Conservation (phyloP, 2,113 vertebrate species). For the Perccottus glenii region DNA sequence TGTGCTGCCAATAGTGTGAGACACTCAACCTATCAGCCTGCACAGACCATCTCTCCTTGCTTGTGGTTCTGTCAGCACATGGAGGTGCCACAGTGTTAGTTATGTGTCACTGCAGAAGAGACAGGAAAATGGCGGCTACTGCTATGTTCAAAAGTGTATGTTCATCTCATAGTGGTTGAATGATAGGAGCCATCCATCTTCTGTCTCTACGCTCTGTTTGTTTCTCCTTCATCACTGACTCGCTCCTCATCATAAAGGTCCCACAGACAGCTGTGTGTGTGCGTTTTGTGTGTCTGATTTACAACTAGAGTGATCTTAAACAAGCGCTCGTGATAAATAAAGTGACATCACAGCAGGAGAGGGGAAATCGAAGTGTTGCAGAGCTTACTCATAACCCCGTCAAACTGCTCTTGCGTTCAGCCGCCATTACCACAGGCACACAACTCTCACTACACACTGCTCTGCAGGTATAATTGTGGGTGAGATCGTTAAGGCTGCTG, state of each 20-base stretch:
- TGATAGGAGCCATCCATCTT: conserved; percentile 62
- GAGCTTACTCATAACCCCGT: conserved; percentile 58
- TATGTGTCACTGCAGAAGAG: conserved; percentile 46
- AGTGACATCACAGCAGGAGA: conserved; percentile 68
- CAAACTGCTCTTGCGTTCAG: conserved; percentile 31
- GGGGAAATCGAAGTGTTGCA: conserved; percentile 65
- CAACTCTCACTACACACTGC: conserved; percentile 8
- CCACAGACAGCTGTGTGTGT: conserved; percentile 38
- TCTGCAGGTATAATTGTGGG: conserved; percentile 64
- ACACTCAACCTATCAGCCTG: conserved; percentile 38
- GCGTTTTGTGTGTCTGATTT: conserved; percentile 51
- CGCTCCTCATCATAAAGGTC: conserved; percentile 55
- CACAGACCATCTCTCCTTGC: conserved; percentile 20
- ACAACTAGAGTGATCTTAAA: conserved; percentile 50
- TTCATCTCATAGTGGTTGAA: conserved; percentile 55
- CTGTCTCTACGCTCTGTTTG: conserved; percentile 55
- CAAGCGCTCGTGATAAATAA: conserved; percentile 63
- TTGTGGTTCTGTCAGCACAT: conserved; percentile 34
- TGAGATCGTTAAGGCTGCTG: conserved; percentile 54
- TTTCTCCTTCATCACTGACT: conserved; percentile 56
- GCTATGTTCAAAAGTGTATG: conserved; percentile 29
- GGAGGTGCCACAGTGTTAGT: conserved; percentile 45
- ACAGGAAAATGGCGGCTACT: conserved; percentile 40
- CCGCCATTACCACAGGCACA: conserved; percentile 30
- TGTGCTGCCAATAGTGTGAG: conserved; percentile 31